Evolutionary conservation across 2,888 invertebrate species (phyloP).

Genomic region (Habroteleia sp.): DNA sequence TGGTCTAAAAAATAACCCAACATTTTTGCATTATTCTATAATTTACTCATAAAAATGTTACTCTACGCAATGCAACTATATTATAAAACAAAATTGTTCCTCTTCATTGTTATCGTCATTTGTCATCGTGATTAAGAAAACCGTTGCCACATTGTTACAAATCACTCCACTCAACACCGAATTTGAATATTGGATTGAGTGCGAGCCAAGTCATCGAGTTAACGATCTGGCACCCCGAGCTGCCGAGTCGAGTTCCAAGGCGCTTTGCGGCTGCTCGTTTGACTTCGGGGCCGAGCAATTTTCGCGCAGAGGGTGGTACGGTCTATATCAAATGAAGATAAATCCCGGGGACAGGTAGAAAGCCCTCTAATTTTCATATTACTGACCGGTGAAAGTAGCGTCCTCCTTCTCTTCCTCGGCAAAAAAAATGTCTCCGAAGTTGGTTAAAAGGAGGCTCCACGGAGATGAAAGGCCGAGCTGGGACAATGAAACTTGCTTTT

Average conservation of each 20-base stretch:
- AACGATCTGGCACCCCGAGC: constrained; percentile 29
- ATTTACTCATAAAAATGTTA: too few species aligned
- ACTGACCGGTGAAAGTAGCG: constrained; percentile 34
- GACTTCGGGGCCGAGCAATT: constrained; percentile 12
- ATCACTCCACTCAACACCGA: not conserved
- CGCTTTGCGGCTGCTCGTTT: constrained; percentile 17
- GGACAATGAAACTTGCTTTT: constrained; percentile 56
- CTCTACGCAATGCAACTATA: too few species aligned
- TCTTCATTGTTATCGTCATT: too few species aligned
- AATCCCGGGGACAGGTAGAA: constrained; percentile 41
- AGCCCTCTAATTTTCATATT: constrained; percentile 19
- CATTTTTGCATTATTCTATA: too few species aligned
- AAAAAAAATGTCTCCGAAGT: too few species aligned
- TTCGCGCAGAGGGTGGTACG: constrained; percentile 44
- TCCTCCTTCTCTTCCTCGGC: constrained; percentile 25
- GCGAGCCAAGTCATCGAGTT: constrained; percentile 14
- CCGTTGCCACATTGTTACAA: too few species aligned
- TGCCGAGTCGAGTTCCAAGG: constrained; percentile 6
- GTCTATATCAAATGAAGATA: constrained; percentile 30
- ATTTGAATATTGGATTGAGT: constrained; percentile 10
- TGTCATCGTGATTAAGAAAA: too few species aligned
- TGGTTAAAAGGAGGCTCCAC: too few species aligned
- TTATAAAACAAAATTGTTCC: too few species aligned
- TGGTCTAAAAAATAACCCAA: too few species aligned
- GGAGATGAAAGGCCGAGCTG: constrained; percentile 18